These are phyloP conservation scores for Scarus forsteni DNA, from an alignment of 2,797 vertebrate genomes.

Conservation along the genomic window DNA sequence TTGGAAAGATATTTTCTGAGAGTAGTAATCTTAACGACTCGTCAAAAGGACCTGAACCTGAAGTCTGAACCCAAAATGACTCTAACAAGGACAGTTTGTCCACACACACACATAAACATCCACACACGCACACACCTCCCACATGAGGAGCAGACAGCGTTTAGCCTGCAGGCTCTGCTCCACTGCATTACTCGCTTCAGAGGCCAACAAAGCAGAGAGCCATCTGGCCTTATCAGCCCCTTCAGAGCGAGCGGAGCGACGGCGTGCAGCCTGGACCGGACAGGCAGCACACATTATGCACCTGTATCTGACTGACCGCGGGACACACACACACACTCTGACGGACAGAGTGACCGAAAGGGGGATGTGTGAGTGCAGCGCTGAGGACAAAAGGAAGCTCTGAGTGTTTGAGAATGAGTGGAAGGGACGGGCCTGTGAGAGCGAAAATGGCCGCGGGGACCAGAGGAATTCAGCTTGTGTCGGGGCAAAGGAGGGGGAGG, in stretches of 20 bases:
- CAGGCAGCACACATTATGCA: slow-evolving; percentile 55
- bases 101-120: slow-evolving; percentile 18
- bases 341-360: neutral
- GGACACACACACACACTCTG: slow-evolving; percentile 8
- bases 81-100: slow-evolving; percentile 31
- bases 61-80: slow-evolving; percentile 23
- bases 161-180: slow-evolving; percentile 59
- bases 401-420: slow-evolving; percentile 17
- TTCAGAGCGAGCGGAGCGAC: slow-evolving; percentile 49
- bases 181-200: slow-evolving; percentile 65
- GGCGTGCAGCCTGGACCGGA: slow-evolving; percentile 35
- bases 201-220: slow-evolving; percentile 63
- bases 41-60: slow-evolving; percentile 18
- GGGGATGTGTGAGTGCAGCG: neutral
- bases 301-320: slow-evolving; percentile 41
- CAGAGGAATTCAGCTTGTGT: slow-evolving; percentile 5
- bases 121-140: slow-evolving; percentile 21
- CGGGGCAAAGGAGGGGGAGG: neutral
- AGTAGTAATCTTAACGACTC: neutral
- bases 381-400: slow-evolving; percentile 8
- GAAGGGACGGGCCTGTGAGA: neutral
- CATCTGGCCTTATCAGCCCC: slow-evolving; percentile 66
- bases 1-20: neutral
- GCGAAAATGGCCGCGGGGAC: neutral
- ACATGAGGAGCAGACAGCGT: slow-evolving; percentile 45